Evolutionary conservation across 2,113 vertebrate genomes (phyloP).

Genomic region (Alectura lathami): DNA sequence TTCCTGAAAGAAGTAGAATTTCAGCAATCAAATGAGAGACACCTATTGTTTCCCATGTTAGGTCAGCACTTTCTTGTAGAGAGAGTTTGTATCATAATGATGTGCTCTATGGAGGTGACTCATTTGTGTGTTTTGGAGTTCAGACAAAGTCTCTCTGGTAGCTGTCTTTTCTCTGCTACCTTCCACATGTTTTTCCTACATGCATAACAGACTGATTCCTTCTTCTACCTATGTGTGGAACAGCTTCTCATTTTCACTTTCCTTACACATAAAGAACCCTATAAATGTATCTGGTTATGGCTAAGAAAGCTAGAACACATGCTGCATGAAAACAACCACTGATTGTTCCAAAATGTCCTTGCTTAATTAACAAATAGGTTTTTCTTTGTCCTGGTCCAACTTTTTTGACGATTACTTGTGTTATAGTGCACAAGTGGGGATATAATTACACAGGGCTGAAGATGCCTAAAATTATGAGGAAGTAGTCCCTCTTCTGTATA

Average conservation of each 20-base stretch:
- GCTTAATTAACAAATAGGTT: not conserved
- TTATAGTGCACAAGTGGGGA: not conserved
- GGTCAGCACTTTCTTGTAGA: slow-evolving; percentile 2
- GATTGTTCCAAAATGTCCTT: not conserved
- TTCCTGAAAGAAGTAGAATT: slow-evolving; percentile 3
- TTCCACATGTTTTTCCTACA: not conserved
- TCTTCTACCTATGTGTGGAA: not conserved
- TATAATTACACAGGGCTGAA: not conserved
- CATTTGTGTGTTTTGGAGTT: slow-evolving; percentile 1
- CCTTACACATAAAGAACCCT: not conserved
- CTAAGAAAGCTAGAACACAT: not conserved
- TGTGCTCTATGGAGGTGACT: not conserved
- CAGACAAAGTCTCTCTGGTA: not conserved
- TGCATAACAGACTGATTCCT: not conserved
- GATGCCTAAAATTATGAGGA: not conserved
- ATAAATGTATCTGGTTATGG: not conserved
- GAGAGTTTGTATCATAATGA: not conserved
- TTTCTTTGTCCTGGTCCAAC: not conserved
- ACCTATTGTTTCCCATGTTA: slow-evolving; percentile 22
- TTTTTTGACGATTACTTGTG: not conserved
- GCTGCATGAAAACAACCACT: not conserved
- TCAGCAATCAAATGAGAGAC: not conserved
- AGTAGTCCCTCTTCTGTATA: not conserved
- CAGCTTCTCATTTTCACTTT: not conserved
- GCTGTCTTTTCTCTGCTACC: not conserved